Base-by-base conservation (phyloP, 2,888 invertebrate genomes). In the Itoplectis maculator region DNA sequence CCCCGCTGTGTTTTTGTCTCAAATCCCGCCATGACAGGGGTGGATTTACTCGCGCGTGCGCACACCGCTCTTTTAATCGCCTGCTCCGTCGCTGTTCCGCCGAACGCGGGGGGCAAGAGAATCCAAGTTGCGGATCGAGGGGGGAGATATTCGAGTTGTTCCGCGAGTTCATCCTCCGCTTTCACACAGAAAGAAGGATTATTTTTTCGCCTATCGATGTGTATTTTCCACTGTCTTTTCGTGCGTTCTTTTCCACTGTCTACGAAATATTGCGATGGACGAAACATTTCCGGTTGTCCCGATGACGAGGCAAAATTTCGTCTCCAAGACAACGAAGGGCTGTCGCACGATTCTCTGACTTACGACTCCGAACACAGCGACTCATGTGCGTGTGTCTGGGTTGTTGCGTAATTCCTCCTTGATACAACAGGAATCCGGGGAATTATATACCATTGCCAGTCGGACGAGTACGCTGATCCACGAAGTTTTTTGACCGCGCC, bases 31-130 rank as follows among this genome's bases (percentile, higher is more conserved):
- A 68, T 56, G 77, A 82, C 82, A 77, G 80, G 77, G 82, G 68
- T 73, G 77, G 73, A 83, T 83, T 79, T 83, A 83, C 80, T 79
- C 76, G 40, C 45, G 45, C 15, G 40, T 23, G 13, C 37, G 59
- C 54, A 15, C 83, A 73, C 82, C 59, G 84, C 18, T 61, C 70
- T 82, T 85, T 87, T 87, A 86, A 83, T 83, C 77, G 79, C 73
- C 63, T 5, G 29, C 29, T 23, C 45, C 35, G 51, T 79, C 59
- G 79, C 76, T 79, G 72, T 82, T 80, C 65, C 79, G 59, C 63
- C 72, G 61, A 83, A 68, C 61, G 3, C 29, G 45, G 51, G 70
- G 49, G 68, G 45, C 76, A 51, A 73, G 69, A 65, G 54, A 82
- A 82, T 79, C 79, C 47, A 61, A 37, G 56, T 37, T 29, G 29